These are phyloP conservation scores for Garra rufa DNA, from an alignment of 2,113 vertebrate genomes.

Conservation along the genomic window DNA sequence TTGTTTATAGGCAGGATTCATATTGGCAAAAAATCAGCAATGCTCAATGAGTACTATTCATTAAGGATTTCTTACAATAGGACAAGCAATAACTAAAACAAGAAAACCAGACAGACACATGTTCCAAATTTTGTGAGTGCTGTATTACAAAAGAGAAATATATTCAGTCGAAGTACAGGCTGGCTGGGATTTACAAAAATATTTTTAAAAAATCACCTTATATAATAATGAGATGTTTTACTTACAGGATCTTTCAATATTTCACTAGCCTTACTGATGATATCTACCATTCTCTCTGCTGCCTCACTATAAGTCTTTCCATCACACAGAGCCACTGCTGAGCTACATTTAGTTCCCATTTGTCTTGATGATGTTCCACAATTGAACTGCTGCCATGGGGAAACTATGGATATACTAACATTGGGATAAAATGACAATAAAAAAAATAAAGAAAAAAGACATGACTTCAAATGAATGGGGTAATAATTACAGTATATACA, in stretches of 20 bases:
- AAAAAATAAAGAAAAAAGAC: conserved; percentile 19
- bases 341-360: conserved; percentile 1
- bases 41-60: no score
- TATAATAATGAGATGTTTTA: background rate
- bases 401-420: background rate
- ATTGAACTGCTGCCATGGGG: background rate
- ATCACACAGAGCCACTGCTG: background rate
- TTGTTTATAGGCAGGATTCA: background rate
- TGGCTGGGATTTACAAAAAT: background rate
- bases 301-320: background rate
- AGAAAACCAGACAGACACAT: background rate
- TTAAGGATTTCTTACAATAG: background rate
- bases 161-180: background rate
- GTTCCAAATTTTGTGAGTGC: background rate
- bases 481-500: conserved; percentile 47
- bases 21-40: background rate
- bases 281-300: background rate
- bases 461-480: conserved; percentile 55
- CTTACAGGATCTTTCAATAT: background rate
- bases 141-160: conserved; percentile 6
- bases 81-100: background rate
- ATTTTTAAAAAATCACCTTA: background rate
- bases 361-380: background rate
- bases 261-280: background rate
- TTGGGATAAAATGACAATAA: background rate